Evolutionary conservation across 2,113 vertebrate genomes (phyloP), one percentile per base, ranked within the genome.

Genomic region (Scomber scombrus): DNA sequence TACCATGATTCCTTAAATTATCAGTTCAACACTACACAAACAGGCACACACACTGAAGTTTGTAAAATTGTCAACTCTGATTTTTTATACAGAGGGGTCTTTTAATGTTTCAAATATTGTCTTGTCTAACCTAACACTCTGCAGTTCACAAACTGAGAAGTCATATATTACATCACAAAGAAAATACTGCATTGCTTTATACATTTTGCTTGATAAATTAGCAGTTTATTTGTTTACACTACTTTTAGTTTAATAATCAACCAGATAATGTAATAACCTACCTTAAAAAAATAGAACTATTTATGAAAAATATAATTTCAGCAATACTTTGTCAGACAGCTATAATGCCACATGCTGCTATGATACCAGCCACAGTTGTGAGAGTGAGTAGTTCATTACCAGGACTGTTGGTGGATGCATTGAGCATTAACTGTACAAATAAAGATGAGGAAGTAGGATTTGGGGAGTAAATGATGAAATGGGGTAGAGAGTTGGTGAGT

Each of bases 121-220:
- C 43, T 80, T 26, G 23, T 26, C 23, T 26, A 3, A 26, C 23
- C 23, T 89, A 4, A 81, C 7, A 70, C 83, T 82, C 46, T 61
- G 55, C 91, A 91, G 89, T 95, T 96, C 90, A 93, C 56, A 87
- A 84, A 78, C 78, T 60, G 66, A 87, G 56, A 73, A 86, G 79
- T 81, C 65, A 80, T 45, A 85, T 85, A 21, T 75, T 79, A 88
- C 83, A 93, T 91, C 61, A 83, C 49, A 78, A 78, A 87, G 76
- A 26, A 91, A 91, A 88, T 89, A 91, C 81, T 88, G 88, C 82
- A 85, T 82, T 64, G 72, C 85, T 85, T 89, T 79, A 85, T 77
- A 86, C 88, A n/a, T n/a, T n/a, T n/a, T 66, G 76, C 79, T 91
- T 83, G 69, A 93, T 92, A 93, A 89, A 92, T 93, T 88, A 91